Base-by-base conservation (phyloP, 2,797 vertebrate species). In the Danio tinwini region DNA sequence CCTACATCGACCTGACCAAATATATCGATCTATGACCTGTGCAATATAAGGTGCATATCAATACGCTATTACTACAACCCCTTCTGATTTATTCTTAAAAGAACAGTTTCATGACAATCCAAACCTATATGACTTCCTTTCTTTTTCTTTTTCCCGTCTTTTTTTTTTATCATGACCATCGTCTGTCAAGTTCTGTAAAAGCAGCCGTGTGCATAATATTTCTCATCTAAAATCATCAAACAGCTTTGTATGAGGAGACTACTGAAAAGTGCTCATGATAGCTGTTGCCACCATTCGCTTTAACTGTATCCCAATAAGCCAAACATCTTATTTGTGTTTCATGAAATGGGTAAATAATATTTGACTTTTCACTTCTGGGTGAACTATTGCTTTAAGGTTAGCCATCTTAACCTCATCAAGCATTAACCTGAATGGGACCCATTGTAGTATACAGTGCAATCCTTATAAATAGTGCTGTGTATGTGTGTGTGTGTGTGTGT, bases 381-480 rank as follows among this genome's bases (percentile, higher is more conserved):
- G 16, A 77, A 77, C 16, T 62, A 79, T 61, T 44, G 14, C 39
- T 72, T 53, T 42, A 16, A 59, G 52, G 50, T 14, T 40, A 67
- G 56, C 17, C 6, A n/a, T 61, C 68, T 65, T 77, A 80, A 40
- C 44, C n/a, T 63, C 58, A 53, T 73, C 40, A 16, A 45, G 40
- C 10, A 9, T 64, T 79, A 49, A 76, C 40, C 39, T 6, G 37
- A 65, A 49, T 47, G 73, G 73, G 59, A 75, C 64, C 13, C 62
- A 63, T 40, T 74, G 72, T 81, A 76, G 70, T 73, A 64, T 76
- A 68, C 67, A 61, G 16, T 50, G 63, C 40, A 39, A 21, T 55
- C 65, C 74, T 82, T 67, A 68, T 67, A 77, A 76, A 80, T 65
- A 49, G 53, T 44, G 52, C 3, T 45, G 44, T 76, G 71, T 76